Percentiles rank a stretch among this genome's conserved stretches.
Evolutionary conservation across 2,797 vertebrate species (phyloP).

Genomic region (Monodelphis domestica): DNA sequence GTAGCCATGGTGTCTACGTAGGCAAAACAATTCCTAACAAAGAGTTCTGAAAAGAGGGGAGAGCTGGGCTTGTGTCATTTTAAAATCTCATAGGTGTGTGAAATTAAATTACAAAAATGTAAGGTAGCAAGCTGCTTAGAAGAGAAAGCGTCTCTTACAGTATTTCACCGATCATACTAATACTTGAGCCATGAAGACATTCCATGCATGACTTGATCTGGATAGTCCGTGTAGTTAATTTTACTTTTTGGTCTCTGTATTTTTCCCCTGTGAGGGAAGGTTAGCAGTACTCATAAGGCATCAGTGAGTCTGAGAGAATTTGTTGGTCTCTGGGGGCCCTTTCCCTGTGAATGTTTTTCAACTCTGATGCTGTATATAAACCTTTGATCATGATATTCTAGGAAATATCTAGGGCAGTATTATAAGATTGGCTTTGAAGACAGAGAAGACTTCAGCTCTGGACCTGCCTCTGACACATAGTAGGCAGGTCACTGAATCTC

Average conservation of each 20-base stretch:
- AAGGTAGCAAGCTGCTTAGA: neutral
- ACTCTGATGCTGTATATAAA: neutral
- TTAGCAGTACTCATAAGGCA: neutral
- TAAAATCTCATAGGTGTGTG: neutral
- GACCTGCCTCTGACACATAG: neutral
- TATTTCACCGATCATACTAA: neutral
- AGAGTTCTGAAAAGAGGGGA: neutral
- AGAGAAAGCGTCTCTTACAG: neutral
- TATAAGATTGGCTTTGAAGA: neutral
- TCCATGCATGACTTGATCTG: neutral
- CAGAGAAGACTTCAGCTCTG: neutral
- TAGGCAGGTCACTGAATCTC: neutral
- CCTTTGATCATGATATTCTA: neutral
- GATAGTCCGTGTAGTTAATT: neutral
- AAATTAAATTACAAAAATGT: neutral
- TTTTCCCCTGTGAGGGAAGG: conserved; percentile 10
- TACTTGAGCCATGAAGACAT: neutral
- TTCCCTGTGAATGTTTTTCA: neutral
- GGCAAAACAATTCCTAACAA: neutral
- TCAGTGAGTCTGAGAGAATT: conserved; percentile 30
- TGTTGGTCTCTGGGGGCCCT: neutral
- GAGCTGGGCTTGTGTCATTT: neutral
- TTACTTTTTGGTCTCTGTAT: neutral
- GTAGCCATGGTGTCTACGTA: neutral
- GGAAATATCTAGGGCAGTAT: neutral